A percentile compares a stretch with the other conserved stretches of the same genome.
phyloP scores from a whole-genome alignment of 2,113 vertebrate species.

The Paraplagusia blochii region DNA sequence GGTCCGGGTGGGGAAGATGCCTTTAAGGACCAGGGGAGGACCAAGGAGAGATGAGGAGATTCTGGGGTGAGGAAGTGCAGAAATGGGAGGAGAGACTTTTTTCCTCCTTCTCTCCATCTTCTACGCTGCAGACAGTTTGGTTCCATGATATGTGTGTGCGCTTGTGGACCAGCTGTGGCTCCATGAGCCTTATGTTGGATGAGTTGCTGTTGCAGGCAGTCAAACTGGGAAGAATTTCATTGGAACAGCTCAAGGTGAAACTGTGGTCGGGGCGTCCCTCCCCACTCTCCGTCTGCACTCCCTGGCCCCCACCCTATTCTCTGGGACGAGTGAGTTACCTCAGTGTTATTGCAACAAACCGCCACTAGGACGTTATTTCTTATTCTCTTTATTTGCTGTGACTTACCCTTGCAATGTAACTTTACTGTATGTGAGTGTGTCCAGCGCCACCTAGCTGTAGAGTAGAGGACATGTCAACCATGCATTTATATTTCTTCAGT shows the following conservation, averaged over 20 bases:
- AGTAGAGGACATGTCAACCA: conserved; percentile 57
- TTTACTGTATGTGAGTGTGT: conserved; percentile 50
- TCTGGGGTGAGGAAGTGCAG: too few species aligned
- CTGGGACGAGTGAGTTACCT: conserved; percentile 36
- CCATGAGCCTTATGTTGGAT: conserved; percentile 10
- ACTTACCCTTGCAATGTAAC: conserved; percentile 62
- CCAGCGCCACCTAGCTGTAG: conserved; percentile 52
- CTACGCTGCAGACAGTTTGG: too few species aligned
- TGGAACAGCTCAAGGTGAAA: conserved; percentile 33
- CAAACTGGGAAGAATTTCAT: conserved; percentile 27
- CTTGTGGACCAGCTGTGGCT: conserved; percentile 12
- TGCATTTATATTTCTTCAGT: conserved; percentile 65
- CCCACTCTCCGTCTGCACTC: conserved; percentile 8
- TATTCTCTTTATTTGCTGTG: conserved; percentile 35
- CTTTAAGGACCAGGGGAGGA: conserved; percentile 34
- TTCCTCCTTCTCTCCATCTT: too few species aligned
- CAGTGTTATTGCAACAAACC: conserved; percentile 36
- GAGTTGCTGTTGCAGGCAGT: conserved; percentile 18
- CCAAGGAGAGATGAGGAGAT: too few species aligned
- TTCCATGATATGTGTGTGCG: too few species aligned
- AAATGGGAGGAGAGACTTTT: conserved; percentile 46
- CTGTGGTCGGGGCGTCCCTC: conserved; percentile 34
- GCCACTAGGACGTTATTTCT: conserved; percentile 35
- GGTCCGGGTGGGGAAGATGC: conserved; percentile 16
- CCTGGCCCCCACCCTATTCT: too few species aligned